phyloP scores from a whole-genome alignment of 2,113 vertebrate genomes.

The Astur gentilis region DNA sequence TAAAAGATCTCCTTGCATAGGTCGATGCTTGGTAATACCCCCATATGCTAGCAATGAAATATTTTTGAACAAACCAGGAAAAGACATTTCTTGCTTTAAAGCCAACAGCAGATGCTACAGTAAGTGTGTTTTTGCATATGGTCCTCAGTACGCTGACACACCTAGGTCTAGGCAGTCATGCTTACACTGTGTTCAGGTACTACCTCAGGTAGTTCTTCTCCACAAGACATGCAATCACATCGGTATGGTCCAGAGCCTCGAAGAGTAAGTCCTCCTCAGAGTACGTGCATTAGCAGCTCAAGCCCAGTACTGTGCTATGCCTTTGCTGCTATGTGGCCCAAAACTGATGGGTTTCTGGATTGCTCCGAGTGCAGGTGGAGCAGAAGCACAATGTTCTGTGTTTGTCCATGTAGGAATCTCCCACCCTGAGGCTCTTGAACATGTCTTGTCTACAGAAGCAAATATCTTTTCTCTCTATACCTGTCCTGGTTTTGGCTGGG shows the following conservation, averaged over 20 bases:
- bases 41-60: not conserved
- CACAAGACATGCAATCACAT: accelerated
- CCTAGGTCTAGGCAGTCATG: not conserved
- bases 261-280: not conserved
- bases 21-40: not conserved
- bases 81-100: not conserved
- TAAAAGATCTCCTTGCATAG: not conserved
- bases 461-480: not conserved
- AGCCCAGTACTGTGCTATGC: not conserved
- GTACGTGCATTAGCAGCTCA: not conserved
- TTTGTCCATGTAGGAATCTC: not conserved
- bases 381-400: not conserved
- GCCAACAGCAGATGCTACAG: not conserved
- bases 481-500: no score
- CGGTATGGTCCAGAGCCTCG: not conserved
- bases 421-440: not conserved
- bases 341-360: not conserved
- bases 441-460: conserved; percentile 4
- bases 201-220: not conserved
- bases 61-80: not conserved
- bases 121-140: not conserved
- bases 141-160: not conserved
- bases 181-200: not conserved
- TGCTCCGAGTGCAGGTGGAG: not conserved
- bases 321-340: accelerated